A percentile compares a stretch with the other conserved stretches of the same genome.
These are phyloP conservation scores for Cataglyphis rosenhaueri DNA, from an alignment of 2,888 invertebrate genomes.

Conservation along the genomic window DNA sequence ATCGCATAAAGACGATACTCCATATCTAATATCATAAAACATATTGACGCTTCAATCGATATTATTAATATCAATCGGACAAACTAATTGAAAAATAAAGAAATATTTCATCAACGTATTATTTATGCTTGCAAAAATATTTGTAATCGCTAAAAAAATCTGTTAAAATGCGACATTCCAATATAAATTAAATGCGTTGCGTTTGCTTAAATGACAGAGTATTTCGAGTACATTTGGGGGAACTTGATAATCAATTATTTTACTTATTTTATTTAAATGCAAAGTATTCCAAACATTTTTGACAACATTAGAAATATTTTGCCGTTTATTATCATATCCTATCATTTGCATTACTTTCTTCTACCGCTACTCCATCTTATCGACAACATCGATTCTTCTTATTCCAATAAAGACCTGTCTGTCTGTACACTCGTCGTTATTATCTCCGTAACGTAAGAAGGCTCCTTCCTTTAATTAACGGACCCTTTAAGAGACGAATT, in stretches of 20 bases:
- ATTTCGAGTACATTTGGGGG: neutral
- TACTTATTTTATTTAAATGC: neutral
- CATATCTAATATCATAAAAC: neutral
- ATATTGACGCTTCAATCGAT: neutral
- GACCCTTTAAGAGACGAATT: constrained; percentile 31
- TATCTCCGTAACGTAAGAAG: constrained; percentile 34
- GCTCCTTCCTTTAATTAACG: constrained; percentile 43
- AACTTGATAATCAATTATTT: constrained; percentile 1
- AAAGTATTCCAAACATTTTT: neutral
- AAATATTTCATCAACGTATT: constrained; percentile 12
- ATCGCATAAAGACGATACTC: neutral
- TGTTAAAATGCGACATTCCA: neutral
- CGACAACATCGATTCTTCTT: constrained; percentile 23
- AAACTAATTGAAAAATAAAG: neutral
- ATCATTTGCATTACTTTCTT: constrained; percentile 10
- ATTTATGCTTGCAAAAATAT: neutral
- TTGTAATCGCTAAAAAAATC: neutral
- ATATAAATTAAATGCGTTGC: neutral
- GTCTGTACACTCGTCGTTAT: constrained; percentile 23
- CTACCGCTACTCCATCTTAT: constrained; percentile 23
- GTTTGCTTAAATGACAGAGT: neutral
- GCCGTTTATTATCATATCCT: neutral
- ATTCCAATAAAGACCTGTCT: constrained; percentile 35
- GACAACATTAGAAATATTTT: neutral
- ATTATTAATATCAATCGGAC: neutral